Base-by-base conservation (phyloP, 2,888 invertebrate genomes). In the Acanthosepion pharaonis region DNA sequence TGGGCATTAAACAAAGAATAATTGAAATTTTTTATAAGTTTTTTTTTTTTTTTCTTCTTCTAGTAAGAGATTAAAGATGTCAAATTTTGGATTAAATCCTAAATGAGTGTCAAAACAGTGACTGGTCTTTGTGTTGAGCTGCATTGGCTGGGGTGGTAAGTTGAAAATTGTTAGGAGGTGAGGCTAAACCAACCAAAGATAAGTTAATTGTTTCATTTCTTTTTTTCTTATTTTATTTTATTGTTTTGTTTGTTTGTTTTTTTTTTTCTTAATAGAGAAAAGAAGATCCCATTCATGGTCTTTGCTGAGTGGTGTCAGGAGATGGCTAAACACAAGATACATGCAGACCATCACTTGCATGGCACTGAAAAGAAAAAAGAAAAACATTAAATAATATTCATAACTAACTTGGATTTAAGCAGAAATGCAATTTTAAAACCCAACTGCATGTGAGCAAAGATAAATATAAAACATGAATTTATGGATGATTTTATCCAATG, bases 301-400 rank as follows among this genome's bases (percentile, higher is more conserved):
- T 78, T 33, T 33, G 78, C 33, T 15, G 78, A 33, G n/a, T 78
- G n/a, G 78, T 78, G 78, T 78, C 78, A 78, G 78, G 78, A 78
- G 78, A n/a, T 78, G 78, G 78, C 78, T 78, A 78, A 78, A 78
- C 78, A 78, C 78, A 78, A n/a, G 33, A 78, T 78, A 78, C 78
- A 78, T 78, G 78, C 78, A 78, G 78, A 78, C 78, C 78, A 78
- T 78, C 78, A 78, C 78, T 78, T n/a, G 78, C 33, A 78, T n/a
- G n/a, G n/a, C 78, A 78, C 78, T 78, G 78, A 33, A 78, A n/a
- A n/a, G 5, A n/a, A 78, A n/a, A 78, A 28, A 8, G 11, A 78
- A n/a, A 78, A 2, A 9, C 15, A 51, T 51, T 51, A 8, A 51
- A 51, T 1, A 78, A 78, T 11, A 1, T n/a, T 78, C 15, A 78